phyloP scores from a whole-genome alignment of 2,113 vertebrate genomes.

The Lasiurus borealis region DNA sequence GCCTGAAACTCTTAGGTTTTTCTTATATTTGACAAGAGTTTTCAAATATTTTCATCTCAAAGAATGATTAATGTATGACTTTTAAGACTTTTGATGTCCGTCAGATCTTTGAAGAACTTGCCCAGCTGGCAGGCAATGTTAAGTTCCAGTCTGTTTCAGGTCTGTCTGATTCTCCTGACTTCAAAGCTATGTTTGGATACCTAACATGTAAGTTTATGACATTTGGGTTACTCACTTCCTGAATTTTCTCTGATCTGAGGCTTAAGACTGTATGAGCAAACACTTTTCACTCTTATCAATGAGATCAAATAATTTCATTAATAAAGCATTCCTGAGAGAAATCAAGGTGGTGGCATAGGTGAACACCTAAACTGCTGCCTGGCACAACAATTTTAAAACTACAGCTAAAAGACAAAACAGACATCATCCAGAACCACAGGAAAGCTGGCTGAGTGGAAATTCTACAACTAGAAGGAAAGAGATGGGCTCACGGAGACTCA shows the following conservation, averaged over 20 bases:
- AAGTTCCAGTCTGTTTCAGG: background rate
- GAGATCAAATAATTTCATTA: background rate
- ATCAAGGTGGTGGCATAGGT: too few relatives aligned
- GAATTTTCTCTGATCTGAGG: background rate
- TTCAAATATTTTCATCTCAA: background rate
- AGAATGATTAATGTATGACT: background rate
- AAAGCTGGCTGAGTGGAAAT: too few relatives aligned
- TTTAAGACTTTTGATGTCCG: background rate
- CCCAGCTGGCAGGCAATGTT: background rate
- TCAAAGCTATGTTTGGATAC: background rate
- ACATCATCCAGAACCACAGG: too few relatives aligned
- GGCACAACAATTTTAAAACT: too few relatives aligned
- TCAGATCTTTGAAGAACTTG: background rate
- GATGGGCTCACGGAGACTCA: too few relatives aligned
- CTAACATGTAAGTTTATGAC: background rate
- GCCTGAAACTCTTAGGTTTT: background rate
- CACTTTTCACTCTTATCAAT: background rate
- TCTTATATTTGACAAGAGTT: background rate
- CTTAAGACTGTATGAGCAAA: background rate
- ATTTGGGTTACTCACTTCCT: background rate
- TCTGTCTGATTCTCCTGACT: constrained; percentile 31
- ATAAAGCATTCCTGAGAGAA: background rate
- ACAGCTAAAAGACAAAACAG: too few relatives aligned
- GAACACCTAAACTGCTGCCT: too few relatives aligned
- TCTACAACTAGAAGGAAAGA: too few relatives aligned